Evolutionary conservation across 2,888 invertebrate species (phyloP).

Genomic region (Nematopogon swammerdamellus): DNA sequence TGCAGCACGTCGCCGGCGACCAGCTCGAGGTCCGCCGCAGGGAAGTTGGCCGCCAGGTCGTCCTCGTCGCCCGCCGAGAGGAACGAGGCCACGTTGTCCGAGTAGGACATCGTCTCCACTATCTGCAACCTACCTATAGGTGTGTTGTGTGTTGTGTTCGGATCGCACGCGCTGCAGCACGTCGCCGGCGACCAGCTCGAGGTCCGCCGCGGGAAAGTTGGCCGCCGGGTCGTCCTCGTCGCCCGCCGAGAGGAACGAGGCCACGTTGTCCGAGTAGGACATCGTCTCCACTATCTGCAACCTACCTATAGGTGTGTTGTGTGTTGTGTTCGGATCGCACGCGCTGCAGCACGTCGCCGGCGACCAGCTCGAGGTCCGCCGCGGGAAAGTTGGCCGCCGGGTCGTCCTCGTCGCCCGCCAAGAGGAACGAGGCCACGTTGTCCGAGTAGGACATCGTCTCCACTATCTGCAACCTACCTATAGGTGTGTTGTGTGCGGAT

Average conservation of each 20-base stretch:
- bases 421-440: slow-evolving; percentile 86
- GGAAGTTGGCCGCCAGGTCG: slow-evolving; percentile 56
- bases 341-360: slow-evolving; percentile 71
- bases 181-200: slow-evolving; percentile 76
- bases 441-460: slow-evolving; percentile 96
- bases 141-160: too few species aligned
- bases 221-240: slow-evolving; percentile 46
- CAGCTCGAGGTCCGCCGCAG: slow-evolving; percentile 69
- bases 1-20: slow-evolving; percentile 75
- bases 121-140: slow-evolving; percentile 81
- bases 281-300: slow-evolving; percentile 95
- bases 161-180: slow-evolving; percentile 68
- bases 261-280: slow-evolving; percentile 91
- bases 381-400: slow-evolving; percentile 36
- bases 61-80: slow-evolving; percentile 76
- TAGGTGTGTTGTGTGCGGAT: slow-evolving; percentile 67
- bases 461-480: slow-evolving; percentile 74
- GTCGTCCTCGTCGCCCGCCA: slow-evolving; percentile 63
- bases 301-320: too few species aligned
- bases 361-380: slow-evolving; percentile 72
- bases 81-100: slow-evolving; percentile 87
- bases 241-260: slow-evolving; percentile 81
- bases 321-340: slow-evolving; percentile 68
- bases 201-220: slow-evolving; percentile 59
- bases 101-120: slow-evolving; percentile 95